Conservation (phyloP, 2,888 invertebrate species). For the Chydorus sphaericus region DNA sequence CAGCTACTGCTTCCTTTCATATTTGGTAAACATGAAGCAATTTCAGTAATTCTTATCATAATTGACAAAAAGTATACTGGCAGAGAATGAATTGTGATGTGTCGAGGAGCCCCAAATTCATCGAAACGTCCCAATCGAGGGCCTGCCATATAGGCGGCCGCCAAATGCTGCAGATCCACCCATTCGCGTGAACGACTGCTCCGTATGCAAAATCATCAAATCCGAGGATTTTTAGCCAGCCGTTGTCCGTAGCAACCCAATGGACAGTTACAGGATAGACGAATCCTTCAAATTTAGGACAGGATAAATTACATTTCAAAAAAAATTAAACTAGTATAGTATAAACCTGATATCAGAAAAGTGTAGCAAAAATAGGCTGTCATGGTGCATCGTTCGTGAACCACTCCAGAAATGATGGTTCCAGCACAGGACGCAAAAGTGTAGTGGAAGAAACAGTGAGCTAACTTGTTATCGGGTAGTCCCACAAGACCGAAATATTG, state of each 20-base stretch:
- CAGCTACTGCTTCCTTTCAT: constrained; percentile 35
- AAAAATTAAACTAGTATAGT: neutral
- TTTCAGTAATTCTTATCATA: neutral
- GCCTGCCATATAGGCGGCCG: constrained; percentile 32
- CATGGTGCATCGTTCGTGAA: constrained; percentile 39
- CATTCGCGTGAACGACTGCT: constrained; percentile 36
- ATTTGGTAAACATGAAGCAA: neutral
- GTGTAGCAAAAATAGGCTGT: constrained; percentile 37
- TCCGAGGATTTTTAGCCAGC: constrained; percentile 29
- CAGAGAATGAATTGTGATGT: constrained; percentile 30
- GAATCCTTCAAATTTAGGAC: constrained; percentile 26
- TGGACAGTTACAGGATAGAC: constrained; percentile 34
- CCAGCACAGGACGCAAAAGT: constrained; percentile 41
- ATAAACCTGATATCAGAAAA: constrained; percentile 33
- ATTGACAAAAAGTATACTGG: constrained; percentile 26
- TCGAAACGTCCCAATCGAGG: constrained; percentile 36
- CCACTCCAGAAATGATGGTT: constrained; percentile 38
- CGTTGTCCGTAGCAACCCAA: constrained; percentile 33
- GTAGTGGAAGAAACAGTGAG: constrained; percentile 37
- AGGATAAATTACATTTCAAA: no score
- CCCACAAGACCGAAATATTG: constrained; percentile 23
- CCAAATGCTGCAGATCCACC: no score
- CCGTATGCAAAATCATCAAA: constrained; percentile 38
- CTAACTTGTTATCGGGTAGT: constrained; percentile 19
- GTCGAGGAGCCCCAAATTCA: constrained; percentile 20